Percentiles rank a stretch among this genome's conserved stretches.
phyloP scores from a whole-genome alignment of 2,797 vertebrate species.

The Naso thynnoides region DNA sequence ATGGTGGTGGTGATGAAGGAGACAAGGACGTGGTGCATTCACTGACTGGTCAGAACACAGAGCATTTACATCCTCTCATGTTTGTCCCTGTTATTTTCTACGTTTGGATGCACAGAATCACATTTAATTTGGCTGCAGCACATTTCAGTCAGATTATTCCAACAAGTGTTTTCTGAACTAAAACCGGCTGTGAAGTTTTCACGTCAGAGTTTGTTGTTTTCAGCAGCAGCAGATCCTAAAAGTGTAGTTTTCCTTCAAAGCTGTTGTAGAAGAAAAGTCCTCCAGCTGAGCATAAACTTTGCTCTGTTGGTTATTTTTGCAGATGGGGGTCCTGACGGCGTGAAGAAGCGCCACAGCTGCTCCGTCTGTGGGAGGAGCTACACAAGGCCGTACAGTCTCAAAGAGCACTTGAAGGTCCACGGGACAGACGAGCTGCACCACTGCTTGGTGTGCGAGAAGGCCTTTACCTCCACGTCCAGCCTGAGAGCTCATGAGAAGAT shows the following conservation, averaged over 20 bases:
- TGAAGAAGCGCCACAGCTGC: conserved; percentile 34
- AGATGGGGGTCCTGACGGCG: background rate
- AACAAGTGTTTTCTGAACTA: too few species aligned
- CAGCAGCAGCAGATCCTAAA: too few species aligned
- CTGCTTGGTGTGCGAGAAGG: conserved; percentile 33
- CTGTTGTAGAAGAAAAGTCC: too few species aligned
- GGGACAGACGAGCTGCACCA: conserved; percentile 3
- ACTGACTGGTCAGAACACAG: conserved; percentile 26
- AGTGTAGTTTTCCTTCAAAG: too few species aligned
- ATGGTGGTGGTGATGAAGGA: background rate
- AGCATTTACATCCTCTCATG: too few species aligned
- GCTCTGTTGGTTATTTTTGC: background rate
- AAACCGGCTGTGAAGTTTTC: too few species aligned
- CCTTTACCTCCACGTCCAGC: conserved; percentile 5
- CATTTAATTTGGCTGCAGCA: too few species aligned
- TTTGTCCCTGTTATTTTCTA: too few species aligned
- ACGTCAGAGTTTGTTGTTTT: too few species aligned
- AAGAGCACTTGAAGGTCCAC: conserved; percentile 33
- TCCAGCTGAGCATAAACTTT: background rate
- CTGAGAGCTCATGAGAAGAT: conserved; percentile 46
- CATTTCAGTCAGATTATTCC: too few species aligned
- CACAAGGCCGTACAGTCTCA: background rate
- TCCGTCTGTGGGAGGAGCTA: conserved; percentile 41
- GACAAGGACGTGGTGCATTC: background rate
- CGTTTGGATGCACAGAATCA: background rate